Percentiles rank a stretch among this genome's conserved stretches.
phyloP scores from a whole-genome alignment of 2,888 invertebrate species.

The Cheilosia vernalis region DNA sequence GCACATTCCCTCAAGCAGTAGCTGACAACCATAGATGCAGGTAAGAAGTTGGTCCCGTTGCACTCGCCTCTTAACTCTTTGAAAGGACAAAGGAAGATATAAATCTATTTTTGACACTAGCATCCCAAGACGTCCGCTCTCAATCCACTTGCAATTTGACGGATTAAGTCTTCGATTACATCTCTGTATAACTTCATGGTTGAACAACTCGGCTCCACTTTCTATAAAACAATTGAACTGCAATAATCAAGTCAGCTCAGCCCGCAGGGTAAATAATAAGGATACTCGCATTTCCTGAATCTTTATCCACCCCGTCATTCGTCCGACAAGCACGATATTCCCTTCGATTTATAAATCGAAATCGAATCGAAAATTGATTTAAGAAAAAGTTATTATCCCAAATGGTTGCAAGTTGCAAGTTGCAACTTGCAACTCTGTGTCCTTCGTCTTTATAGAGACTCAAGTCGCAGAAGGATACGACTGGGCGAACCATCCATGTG shows the following conservation, averaged over 20 bases:
- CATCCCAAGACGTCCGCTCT: too few relatives aligned
- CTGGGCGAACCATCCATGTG: neutral
- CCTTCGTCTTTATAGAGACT: neutral
- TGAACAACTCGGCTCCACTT: too few relatives aligned
- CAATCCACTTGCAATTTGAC: too few relatives aligned
- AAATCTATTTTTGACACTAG: too few relatives aligned
- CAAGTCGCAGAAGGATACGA: neutral
- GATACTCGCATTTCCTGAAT: constrained; percentile 12
- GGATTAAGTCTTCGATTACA: too few relatives aligned
- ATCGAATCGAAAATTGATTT: constrained; percentile 26
- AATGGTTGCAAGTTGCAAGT: neutral
- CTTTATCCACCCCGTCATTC: neutral
- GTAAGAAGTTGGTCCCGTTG: too few relatives aligned
- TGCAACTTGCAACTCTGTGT: neutral
- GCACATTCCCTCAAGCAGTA: too few relatives aligned
- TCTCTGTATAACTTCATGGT: too few relatives aligned
- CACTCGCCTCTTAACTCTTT: too few relatives aligned
- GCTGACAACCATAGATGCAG: too few relatives aligned
- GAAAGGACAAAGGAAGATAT: too few relatives aligned
- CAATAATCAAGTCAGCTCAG: neutral
- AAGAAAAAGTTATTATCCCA: constrained; percentile 15
- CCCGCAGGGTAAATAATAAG: neutral
- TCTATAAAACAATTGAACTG: neutral
- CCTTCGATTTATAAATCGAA: constrained; percentile 19
- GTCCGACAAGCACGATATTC: neutral